Evolutionary conservation across 2,113 vertebrate genomes (phyloP).

Genomic region (Caranx melampygus): DNA sequence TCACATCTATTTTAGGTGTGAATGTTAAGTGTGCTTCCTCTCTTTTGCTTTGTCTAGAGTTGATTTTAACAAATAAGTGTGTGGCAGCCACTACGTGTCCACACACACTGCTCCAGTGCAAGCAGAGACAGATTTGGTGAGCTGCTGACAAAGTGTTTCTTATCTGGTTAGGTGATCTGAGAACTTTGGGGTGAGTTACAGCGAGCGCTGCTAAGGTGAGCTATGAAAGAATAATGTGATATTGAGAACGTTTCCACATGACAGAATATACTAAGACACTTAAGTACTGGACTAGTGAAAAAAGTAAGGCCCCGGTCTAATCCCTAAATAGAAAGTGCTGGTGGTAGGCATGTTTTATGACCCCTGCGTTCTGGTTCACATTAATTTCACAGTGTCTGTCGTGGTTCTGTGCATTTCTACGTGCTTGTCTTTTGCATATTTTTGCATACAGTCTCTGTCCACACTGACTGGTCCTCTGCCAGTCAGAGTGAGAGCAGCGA

Average conservation of each 20-base stretch:
- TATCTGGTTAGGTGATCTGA: constrained; percentile 85
- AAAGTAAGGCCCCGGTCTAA: background rate
- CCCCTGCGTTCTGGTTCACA: background rate
- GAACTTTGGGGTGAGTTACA: constrained; percentile 82
- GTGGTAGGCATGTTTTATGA: background rate
- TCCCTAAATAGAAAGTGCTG: constrained; percentile 8
- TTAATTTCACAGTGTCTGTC: constrained; percentile 12
- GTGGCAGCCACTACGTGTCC: constrained; percentile 7
- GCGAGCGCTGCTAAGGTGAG: constrained; percentile 71
- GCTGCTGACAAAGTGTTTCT: constrained; percentile 78
- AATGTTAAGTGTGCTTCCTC: constrained; percentile 34
- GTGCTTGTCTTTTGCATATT: constrained; percentile 50
- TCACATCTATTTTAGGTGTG: background rate
- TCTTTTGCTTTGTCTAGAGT: constrained; percentile 18
- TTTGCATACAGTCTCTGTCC: constrained; percentile 49
- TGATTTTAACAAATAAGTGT: constrained; percentile 40
- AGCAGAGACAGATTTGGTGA: constrained; percentile 68
- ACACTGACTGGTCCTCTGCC: constrained; percentile 7
- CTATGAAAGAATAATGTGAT: constrained; percentile 87
- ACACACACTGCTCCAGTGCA: constrained; percentile 37
- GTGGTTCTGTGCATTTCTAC: constrained; percentile 11
- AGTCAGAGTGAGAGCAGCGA: background rate
- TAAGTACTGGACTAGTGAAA: constrained; percentile 29
- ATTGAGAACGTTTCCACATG: constrained; percentile 79
- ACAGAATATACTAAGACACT: constrained; percentile 52